These are phyloP conservation scores for Probosciger aterrimus DNA, from an alignment of 2,113 vertebrate genomes.

Conservation along the genomic window DNA sequence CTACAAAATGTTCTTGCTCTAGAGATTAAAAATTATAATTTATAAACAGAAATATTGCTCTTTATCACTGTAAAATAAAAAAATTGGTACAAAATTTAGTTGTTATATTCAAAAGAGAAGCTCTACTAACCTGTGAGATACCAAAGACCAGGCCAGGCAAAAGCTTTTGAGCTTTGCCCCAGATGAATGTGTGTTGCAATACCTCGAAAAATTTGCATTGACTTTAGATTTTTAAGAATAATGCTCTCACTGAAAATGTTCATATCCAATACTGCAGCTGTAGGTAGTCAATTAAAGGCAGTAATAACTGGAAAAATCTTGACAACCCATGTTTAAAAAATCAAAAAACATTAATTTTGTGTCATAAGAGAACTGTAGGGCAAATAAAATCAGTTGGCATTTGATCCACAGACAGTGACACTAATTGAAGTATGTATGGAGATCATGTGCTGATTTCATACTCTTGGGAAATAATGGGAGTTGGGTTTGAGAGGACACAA, in stretches of 20 bases:
- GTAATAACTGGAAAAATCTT: background rate
- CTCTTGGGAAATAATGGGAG: background rate
- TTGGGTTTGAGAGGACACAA: background rate
- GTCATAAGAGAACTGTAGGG: background rate
- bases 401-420: background rate
- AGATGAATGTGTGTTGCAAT: background rate
- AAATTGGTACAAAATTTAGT: background rate
- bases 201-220: background rate
- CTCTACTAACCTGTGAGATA: background rate
- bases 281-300: background rate
- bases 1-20: background rate
- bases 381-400: background rate
- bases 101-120: background rate
- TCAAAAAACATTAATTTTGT: background rate
- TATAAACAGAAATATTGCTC: background rate
- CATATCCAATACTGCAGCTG: background rate
- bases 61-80: background rate
- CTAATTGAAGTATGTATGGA: background rate
- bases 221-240: background rate
- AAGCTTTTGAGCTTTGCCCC: background rate
- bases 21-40: background rate
- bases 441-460: background rate
- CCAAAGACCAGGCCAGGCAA: background rate
- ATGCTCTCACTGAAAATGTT: background rate
- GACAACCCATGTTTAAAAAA: background rate